Base-by-base conservation (phyloP, 2,113 vertebrate species). In the Myrmophylax atrothorax region DNA sequence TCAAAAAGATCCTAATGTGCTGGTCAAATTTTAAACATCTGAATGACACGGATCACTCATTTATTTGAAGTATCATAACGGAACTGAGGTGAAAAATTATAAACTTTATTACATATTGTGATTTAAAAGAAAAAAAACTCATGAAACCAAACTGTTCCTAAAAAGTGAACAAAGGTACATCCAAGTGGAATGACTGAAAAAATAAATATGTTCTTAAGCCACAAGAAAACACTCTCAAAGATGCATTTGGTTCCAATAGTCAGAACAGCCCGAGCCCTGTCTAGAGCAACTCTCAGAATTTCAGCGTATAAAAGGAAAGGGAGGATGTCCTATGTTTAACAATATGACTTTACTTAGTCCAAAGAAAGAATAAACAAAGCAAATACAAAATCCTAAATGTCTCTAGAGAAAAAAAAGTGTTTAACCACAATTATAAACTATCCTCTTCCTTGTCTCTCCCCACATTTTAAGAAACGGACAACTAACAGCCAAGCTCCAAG, bases 341-440 rank as follows among this genome's bases (percentile, higher is more conserved):
- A 97, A 96, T 66, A 83, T 14, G 64, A 79, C 92, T 95, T 97
- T 86, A 96, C 91, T 97, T 90, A 93, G 95, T 89, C 89, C 83
- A 76, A 64, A 26, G 69, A 67, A 97, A 90, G 95, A 90, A 93
- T 97, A 97, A 97, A 97, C 95, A 97, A 97, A 97, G 95, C 67
- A 93, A 96, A 96, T 84, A 53, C 91, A 97, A 97, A 95, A 95
- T 24, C 83, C 90, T 81, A 95, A 68, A 84, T 93, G 93, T 67
- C 73, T 94, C 83, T 81, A 89, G 75, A 87, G 84, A 38, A 92
- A 95, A 94, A 96, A 90, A 96, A 91, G 79, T 85, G 90, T 89
- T 93, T 97, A 96, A 96, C 96, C 94, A 72, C 95, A 97, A 91
- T 93, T 96, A 94, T 95, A 97, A 97, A 96, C 94, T 91, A 94